Evolutionary conservation across 2,888 invertebrate genomes (phyloP), one percentile per base, ranked within the genome.

Genomic region (Dynastes grantii): DNA sequence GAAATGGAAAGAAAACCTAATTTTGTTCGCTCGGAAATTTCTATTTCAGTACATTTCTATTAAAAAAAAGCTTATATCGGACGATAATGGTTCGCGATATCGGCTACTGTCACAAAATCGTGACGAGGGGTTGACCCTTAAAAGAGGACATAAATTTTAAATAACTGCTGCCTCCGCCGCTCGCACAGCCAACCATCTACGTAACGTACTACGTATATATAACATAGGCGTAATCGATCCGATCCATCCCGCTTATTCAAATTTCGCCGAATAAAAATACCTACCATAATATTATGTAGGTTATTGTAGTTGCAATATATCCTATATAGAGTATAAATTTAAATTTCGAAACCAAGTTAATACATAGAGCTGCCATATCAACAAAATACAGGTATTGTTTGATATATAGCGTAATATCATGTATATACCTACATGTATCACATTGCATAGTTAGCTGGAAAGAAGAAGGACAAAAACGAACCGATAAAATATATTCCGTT

Each of bases 101-200:
- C 68, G 68, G 51, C 51, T 68, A 68, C 68, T 68, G 68, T 68
- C 68, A 68, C 68, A 68, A 51, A 68, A 29, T 68, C 45, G 68
- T 68, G 68, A 68, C 51, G 51, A 68, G 51, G 68, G 68, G 68
- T 68, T 51, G 68, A 68, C 68, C 68, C 68, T 68, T 68, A 29
- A 68, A 68, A 68, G 65, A 68, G 68, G 51, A 68, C 68, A 68
- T 51, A 68, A 68, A 68, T 68, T 68, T 68, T 68, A 68, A 68
- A 68, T 68, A 68, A 68, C 68, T 9, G 29, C 63, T 58, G 55
- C 55, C 55, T 58, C 22, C 55, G 22, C 29, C 63, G 13, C n/a
- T 63, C 63, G 22, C 11, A 63, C 32, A 29, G 63, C 16, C 16
- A 16, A 8, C 55, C 55, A 22, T 58, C 4, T n/a, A 55, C 55